Percentiles rank a stretch among this genome's conserved stretches.
Evolutionary conservation across 2,888 invertebrate species (phyloP).

Genomic region (Myathropa florea): DNA sequence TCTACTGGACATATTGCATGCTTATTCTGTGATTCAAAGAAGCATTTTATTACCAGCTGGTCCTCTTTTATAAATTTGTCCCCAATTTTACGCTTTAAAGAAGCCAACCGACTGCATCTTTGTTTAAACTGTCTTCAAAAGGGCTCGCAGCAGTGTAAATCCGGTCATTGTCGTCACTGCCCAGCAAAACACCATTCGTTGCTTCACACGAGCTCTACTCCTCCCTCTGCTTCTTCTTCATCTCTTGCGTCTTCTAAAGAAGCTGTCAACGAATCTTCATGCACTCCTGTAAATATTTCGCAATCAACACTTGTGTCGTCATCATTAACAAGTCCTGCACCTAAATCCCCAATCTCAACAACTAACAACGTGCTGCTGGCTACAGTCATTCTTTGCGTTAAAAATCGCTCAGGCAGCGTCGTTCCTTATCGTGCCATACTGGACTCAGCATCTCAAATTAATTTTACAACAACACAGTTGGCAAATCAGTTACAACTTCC

Average conservation of each 20-base stretch:
- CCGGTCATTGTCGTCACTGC: constrained; percentile 50
- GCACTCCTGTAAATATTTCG: background rate
- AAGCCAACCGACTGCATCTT: constrained; percentile 30
- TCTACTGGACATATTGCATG: background rate
- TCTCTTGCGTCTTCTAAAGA: constrained; percentile 11
- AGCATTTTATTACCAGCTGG: background rate
- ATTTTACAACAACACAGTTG: constrained; percentile 4
- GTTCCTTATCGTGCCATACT: constrained; percentile 48
- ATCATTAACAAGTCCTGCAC: background rate
- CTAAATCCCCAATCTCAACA: background rate
- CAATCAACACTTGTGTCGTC: constrained; percentile 28
- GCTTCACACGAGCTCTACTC: constrained; percentile 39
- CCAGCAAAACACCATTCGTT: constrained; percentile 56
- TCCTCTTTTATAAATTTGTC: constrained; percentile 22
- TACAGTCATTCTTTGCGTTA: constrained; percentile 44
- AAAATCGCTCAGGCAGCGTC: constrained; percentile 34
- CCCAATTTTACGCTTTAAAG: constrained; percentile 24
- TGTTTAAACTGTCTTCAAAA: constrained; percentile 66
- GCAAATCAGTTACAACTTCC: background rate
- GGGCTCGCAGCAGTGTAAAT: constrained; percentile 59
- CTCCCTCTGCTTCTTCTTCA: background rate
- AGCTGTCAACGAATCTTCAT: background rate
- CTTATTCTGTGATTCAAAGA: background rate
- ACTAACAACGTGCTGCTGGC: constrained; percentile 35
- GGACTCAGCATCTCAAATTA: constrained; percentile 48